phyloP scores from a whole-genome alignment of 2,113 vertebrate genomes.

The Pipra filicauda region DNA sequence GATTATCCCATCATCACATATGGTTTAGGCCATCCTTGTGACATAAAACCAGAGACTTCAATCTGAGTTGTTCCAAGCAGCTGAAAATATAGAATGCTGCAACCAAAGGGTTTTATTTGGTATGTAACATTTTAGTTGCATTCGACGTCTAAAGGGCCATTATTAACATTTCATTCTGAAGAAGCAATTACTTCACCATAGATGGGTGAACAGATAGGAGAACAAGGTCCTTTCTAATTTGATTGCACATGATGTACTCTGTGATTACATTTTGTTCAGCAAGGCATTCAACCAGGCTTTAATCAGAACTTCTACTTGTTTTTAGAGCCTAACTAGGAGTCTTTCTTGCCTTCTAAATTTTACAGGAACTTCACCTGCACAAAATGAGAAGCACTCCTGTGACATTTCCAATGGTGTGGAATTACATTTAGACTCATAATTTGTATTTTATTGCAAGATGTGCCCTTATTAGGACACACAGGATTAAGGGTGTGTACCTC shows the following conservation, averaged over 20 bases:
- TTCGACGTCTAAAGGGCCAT: not conserved
- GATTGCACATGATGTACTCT: not conserved
- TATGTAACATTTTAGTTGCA: not conserved
- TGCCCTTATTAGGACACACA: not conserved
- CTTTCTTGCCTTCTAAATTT: not conserved
- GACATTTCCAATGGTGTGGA: not conserved
- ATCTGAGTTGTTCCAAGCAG: not conserved
- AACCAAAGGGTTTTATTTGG: not conserved
- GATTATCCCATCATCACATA: not conserved
- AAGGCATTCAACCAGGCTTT: not conserved
- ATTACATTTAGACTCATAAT: not conserved
- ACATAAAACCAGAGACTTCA: not conserved
- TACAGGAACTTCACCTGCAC: not conserved
- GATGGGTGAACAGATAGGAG: not conserved
- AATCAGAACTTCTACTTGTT: not conserved
- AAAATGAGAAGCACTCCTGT: not conserved
- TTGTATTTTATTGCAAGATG: not conserved
- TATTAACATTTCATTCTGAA: conserved; percentile 2
- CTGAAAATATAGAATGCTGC: not conserved
- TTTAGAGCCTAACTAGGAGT: not conserved
- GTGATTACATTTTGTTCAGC: not conserved
- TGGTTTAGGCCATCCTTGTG: not conserved
- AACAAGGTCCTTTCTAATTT: not conserved
- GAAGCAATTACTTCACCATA: conserved; percentile 14
- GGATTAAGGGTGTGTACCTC: not conserved